These are phyloP conservation scores for Datnioides undecimradiatus DNA, from an alignment of 2,113 vertebrate genomes.

Conservation along the genomic window DNA sequence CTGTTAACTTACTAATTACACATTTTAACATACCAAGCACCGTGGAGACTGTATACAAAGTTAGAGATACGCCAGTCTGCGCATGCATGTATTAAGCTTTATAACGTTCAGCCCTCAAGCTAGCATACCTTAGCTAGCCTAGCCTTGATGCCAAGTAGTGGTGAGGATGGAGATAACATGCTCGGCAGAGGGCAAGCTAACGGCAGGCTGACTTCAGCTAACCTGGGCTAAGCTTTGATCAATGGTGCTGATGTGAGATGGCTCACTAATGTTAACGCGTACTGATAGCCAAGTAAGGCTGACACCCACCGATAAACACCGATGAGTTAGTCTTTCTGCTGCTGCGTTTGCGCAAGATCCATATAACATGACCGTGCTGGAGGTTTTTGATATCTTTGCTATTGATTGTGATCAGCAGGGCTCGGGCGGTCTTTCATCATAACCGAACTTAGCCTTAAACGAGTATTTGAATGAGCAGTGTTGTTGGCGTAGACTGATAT, in stretches of 20 bases:
- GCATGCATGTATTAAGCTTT: neutral
- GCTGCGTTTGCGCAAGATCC: neutral
- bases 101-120: constrained; percentile 8
- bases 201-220: neutral
- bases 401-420: neutral
- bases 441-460: neutral
- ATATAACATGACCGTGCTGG: neutral
- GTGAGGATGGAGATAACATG: constrained; percentile 18
- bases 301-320: neutral
- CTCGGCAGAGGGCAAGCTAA: constrained; percentile 8
- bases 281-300: neutral
- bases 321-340: neutral
- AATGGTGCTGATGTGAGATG: constrained; percentile 5
- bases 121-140: constrained; percentile 45
- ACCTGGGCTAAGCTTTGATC: neutral
- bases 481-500: neutral
- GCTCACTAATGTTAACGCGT: neutral
- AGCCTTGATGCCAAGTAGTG: constrained; percentile 14
- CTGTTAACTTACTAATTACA: neutral
- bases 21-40: neutral
- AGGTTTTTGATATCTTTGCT: neutral
- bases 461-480: neutral
- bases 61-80: too few species aligned
- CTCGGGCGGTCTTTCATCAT: neutral
- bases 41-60: neutral